Base-by-base conservation (phyloP, 1,140 invertebrate species). In the Pemphigus obesinymphae region DNA sequence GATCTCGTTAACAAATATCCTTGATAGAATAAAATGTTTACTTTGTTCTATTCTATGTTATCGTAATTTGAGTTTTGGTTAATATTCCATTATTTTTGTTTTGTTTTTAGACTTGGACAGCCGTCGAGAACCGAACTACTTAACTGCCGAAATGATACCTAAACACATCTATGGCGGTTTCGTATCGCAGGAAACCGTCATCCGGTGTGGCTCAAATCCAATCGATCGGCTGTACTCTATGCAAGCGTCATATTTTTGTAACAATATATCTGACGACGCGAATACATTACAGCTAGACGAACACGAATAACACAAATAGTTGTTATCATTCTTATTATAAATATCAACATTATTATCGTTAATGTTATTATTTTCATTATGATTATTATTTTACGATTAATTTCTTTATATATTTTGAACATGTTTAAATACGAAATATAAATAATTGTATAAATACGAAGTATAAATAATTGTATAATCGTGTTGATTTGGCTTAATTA, bases 211-310 rank as follows among this genome's bases (percentile, higher is more conserved):
- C 1, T 80, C 76, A 43, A 91, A 91, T 85, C 90, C 90, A 4
- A 91, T 91, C 82, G 90, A 91, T 86, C 87, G 90, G 37, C 85
- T 91, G 1, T 91, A 91, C 83, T 91, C 90, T 50, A 91, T 91
- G 90, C 90, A 91, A 84, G 91, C 88, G 83, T 90, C 90, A 4
- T 91, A 91, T 84, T 91, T 91, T 87, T 89, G 90, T 82, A 88
- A 88, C 11, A 90, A 91, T 76, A 89, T 90, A 20, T 37, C 81
- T 17, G 75, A 82, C 17, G 72, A 78, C 37, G 29, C 82, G 1
- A 72, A n/a, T 45, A 45, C 73, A 53, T 45, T 75, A 53, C 70
- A 45, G 6, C n/a, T 82, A 37, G 29, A 63, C 6, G 70, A 82
- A 34, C 73, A 72, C 37, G 29, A 82, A 82, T 50, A 45, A 50